phyloP scores from a whole-genome alignment of 2,113 vertebrate species.

The Hiodon tergisus region DNA sequence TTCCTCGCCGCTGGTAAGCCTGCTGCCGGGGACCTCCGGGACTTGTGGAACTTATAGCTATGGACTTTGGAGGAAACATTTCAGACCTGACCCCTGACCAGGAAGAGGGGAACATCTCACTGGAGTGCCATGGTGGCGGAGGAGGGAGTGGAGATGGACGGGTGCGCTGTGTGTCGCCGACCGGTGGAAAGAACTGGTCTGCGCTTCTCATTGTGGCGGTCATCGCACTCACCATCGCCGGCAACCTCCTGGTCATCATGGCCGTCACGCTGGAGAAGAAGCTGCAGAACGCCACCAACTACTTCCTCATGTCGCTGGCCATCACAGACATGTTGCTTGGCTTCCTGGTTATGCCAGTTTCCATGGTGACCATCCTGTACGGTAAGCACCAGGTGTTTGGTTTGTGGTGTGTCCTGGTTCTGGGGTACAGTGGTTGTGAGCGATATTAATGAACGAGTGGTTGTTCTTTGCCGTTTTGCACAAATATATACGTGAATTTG shows the following conservation, averaged over 20 bases:
- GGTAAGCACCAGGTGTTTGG: conserved; percentile 61
- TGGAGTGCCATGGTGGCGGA: conserved; percentile 13
- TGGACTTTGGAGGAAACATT: conserved; percentile 16
- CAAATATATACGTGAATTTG: too few relatives aligned
- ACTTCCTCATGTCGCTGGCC: conserved; percentile 84
- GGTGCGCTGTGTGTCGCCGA: conserved; percentile 22
- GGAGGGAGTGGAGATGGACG: conserved; percentile 13
- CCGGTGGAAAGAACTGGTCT: conserved; percentile 76
- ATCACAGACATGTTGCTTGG: conserved; percentile 83
- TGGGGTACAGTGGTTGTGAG: too few relatives aligned
- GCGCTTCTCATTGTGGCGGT: conserved; percentile 70
- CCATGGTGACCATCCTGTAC: conserved; percentile 77
- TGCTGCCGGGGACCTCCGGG: neutral
- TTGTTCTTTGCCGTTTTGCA: too few relatives aligned
- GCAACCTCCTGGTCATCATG: conserved; percentile 84
- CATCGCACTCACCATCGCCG: conserved; percentile 75
- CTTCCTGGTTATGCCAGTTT: conserved; percentile 80
- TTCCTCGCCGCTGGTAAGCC: neutral
- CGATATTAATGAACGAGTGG: too few relatives aligned
- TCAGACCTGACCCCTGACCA: conserved; percentile 12
- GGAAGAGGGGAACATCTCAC: conserved; percentile 11
- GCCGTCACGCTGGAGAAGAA: conserved; percentile 63
- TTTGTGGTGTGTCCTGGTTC: too few relatives aligned
- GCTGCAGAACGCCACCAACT: conserved; percentile 72
- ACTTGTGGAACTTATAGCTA: conserved; percentile 5